Conservation (phyloP, 2,888 invertebrate species). For the Dicycla oo region DNA sequence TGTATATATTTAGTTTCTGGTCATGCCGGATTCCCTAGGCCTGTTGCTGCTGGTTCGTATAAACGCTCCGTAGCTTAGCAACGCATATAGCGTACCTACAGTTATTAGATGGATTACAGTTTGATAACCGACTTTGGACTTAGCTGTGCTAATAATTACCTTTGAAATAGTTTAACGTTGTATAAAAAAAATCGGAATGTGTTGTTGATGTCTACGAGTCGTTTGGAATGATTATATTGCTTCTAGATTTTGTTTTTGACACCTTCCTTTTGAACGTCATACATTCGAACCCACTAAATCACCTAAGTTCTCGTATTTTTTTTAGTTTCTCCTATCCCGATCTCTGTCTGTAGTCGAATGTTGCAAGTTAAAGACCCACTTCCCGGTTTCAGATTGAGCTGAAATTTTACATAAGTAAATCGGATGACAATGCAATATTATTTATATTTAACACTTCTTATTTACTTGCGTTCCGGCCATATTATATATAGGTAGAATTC, state of each 20-base stretch:
- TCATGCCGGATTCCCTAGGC: constrained; percentile 61
- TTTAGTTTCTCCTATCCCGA: no score
- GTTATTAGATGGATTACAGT: constrained; percentile 61
- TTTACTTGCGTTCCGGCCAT: background rate
- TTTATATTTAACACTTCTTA: background rate
- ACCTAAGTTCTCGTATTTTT: background rate
- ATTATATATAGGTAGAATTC: background rate
- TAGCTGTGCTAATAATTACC: constrained; percentile 24
- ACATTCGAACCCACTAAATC: no score
- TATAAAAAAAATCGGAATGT: background rate
- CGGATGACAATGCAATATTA: no score
- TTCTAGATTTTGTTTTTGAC: background rate
- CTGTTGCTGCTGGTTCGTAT: constrained; percentile 40
- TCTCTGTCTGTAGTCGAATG: no score
- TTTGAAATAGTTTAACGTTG: background rate
- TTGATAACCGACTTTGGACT: constrained; percentile 34
- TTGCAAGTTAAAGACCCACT: no score
- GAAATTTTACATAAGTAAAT: no score
- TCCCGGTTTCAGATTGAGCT: no score
- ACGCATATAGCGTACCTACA: constrained; percentile 49
- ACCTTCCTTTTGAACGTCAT: background rate
- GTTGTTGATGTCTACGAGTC: background rate
- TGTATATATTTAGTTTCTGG: constrained; percentile 60
- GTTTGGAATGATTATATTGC: background rate
- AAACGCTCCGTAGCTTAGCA: constrained; percentile 39